phyloP scores from a whole-genome alignment of 2,797 vertebrate genomes.

The Cephalopachus bancanus region DNA sequence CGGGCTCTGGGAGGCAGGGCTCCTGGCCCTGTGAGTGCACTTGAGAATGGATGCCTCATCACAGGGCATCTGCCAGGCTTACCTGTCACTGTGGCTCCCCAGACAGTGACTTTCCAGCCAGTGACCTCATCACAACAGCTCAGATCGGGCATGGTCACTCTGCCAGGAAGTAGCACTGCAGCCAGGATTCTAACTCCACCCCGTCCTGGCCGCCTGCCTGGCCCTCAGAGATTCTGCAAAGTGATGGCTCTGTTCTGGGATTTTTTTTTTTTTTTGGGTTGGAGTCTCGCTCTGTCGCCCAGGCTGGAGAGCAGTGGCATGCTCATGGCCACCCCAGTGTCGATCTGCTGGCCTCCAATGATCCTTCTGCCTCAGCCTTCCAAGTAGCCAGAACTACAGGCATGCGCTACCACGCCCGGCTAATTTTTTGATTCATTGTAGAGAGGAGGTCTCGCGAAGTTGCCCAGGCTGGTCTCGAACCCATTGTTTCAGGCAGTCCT shows the following conservation, averaged over 20 bases:
- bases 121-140: neutral
- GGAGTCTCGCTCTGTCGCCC: too few relatives aligned
- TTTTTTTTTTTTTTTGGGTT: neutral
- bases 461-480: too few relatives aligned
- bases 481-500: too few relatives aligned
- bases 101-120: neutral
- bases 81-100: neutral
- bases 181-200: neutral
- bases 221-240: neutral
- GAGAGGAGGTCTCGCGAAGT: too few relatives aligned
- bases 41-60: neutral
- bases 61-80: neutral
- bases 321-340: too few relatives aligned
- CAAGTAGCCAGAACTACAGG: too few relatives aligned
- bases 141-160: neutral
- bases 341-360: too few relatives aligned
- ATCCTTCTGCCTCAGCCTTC: too few relatives aligned
- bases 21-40: neutral
- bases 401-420: too few relatives aligned
- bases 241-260: neutral
- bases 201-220: neutral
- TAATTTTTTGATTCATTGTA: too few relatives aligned
- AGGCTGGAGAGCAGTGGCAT: too few relatives aligned
- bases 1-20: neutral
- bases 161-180: neutral